Evolutionary conservation across 2,888 invertebrate genomes (phyloP), one percentile per base, ranked within the genome.

Genomic region (Phoenoteleia sp.): DNA sequence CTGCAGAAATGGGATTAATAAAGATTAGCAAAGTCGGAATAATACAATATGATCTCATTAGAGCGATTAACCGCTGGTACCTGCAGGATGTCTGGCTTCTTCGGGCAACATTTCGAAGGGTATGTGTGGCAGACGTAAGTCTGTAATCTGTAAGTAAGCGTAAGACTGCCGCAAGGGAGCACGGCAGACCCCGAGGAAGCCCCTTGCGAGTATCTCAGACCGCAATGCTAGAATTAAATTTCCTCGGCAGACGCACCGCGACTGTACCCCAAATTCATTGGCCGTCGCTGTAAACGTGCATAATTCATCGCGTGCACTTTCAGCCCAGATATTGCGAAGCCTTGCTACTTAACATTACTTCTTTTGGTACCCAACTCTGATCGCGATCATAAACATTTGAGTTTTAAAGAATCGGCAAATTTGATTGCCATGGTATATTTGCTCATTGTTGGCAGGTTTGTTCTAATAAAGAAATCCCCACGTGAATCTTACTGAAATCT

Each of bases 21-120:
- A 92, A 92, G 93, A 93, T 92, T 92, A 92, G 91, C 88, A 90
- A 91, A 92, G 92, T 91, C 89, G 91, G 89, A 92, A 93, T 93
- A 93, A 93, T 92, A 92, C 89, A 92, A 92, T 91, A 92, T 93
- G 92, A 93, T 93, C 93, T 93, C 92, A 90, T 93, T 93, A 93
- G 91, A 90, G 88, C 92, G 93, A 93, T 93, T 92, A 93, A 92
- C 92, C 88, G 88, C 88, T 87, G 89, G 89, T 88, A 88, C 89
- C 90, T 89, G 91, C 90, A 89, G 89, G 90, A 92, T 92, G 92
- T 93, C 92, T 92, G 93, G 93, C 92, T 93, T 93, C 93, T 89
- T 89, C 90, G 90, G 87, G 64, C 82, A 64, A 85, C 83, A 64
- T 82, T 80, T 76, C 81, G 81, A 72, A 81, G 83, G 84, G 84